A percentile compares a stretch with the other conserved stretches of the same genome.
Evolutionary conservation across 2,113 vertebrate species (phyloP).

Genomic region (Crocuta crocuta): DNA sequence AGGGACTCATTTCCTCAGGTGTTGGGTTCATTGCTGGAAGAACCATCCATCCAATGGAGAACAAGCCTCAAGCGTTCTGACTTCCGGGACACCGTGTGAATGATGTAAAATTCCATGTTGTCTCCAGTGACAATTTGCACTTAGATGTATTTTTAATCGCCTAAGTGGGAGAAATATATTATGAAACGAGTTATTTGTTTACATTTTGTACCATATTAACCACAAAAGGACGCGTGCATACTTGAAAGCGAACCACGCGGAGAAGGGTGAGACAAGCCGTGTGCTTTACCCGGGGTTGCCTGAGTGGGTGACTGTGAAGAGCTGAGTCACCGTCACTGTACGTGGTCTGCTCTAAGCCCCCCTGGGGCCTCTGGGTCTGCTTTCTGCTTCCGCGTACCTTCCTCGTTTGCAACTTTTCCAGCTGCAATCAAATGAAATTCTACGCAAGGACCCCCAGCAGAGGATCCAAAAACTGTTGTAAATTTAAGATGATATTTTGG

Average conservation of each 20-base stretch:
- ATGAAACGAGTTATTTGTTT: not conserved
- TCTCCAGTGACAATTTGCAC: not conserved
- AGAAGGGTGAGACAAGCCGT: accelerated
- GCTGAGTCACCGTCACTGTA: accelerated
- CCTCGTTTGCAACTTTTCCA: not conserved
- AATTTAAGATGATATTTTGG: not conserved
- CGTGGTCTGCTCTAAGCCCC: not conserved
- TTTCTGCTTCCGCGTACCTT: not conserved
- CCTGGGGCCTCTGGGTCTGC: not conserved
- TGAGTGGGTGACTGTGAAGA: accelerated
- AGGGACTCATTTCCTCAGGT: not conserved
- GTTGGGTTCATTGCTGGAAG: no score
- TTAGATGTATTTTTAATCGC: not conserved
- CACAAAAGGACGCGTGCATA: not conserved
- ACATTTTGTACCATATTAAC: slow-evolving; percentile 17
- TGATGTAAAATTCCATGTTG: not conserved
- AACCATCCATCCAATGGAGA: not conserved
- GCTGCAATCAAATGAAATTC: not conserved
- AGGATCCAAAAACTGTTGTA: not conserved
- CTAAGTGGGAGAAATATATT: not conserved
- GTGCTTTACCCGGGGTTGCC: not conserved
- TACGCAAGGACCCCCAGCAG: not conserved
- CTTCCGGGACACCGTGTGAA: not conserved
- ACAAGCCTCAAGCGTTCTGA: not conserved
- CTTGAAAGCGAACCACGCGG: not conserved